Evolutionary conservation across 2,113 vertebrate species (phyloP).

Genomic region (Anas platyrhynchos): DNA sequence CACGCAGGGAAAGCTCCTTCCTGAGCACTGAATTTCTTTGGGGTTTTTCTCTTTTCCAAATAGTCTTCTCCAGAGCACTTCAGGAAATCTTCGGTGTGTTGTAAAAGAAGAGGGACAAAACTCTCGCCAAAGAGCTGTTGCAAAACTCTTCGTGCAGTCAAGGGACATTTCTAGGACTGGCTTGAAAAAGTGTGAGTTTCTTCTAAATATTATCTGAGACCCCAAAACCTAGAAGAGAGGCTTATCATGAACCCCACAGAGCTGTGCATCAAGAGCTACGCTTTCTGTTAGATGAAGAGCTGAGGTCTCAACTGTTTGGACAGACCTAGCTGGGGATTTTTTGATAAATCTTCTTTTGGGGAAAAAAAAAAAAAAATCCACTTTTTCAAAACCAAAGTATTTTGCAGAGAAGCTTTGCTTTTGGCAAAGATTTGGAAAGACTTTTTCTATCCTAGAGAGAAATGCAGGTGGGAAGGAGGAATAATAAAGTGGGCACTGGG

Average conservation of each 20-base stretch:
- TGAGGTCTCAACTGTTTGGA: background rate
- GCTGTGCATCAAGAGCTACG: background rate
- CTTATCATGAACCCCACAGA: background rate
- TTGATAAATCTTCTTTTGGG: background rate
- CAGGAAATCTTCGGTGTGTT: background rate
- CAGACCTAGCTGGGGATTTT: background rate
- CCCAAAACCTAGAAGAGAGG: background rate
- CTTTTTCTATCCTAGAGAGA: background rate
- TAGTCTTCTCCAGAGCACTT: background rate
- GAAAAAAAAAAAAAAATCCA: background rate
- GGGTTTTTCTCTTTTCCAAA: background rate
- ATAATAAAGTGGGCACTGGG: background rate
- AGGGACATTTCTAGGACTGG: background rate
- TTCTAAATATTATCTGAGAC: background rate
- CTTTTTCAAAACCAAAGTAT: background rate
- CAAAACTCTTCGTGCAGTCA: background rate
- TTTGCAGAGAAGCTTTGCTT: background rate
- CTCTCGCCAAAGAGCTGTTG: background rate
- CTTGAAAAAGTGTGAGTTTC: background rate
- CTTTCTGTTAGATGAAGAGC: background rate
- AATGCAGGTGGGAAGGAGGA: background rate
- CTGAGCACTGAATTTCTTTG: background rate
- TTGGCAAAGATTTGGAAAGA: background rate
- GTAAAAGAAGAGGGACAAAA: background rate
- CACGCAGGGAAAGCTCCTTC: background rate